Base-by-base conservation (phyloP, 2,888 invertebrate genomes). In the Carpatolechia fugitivella region DNA sequence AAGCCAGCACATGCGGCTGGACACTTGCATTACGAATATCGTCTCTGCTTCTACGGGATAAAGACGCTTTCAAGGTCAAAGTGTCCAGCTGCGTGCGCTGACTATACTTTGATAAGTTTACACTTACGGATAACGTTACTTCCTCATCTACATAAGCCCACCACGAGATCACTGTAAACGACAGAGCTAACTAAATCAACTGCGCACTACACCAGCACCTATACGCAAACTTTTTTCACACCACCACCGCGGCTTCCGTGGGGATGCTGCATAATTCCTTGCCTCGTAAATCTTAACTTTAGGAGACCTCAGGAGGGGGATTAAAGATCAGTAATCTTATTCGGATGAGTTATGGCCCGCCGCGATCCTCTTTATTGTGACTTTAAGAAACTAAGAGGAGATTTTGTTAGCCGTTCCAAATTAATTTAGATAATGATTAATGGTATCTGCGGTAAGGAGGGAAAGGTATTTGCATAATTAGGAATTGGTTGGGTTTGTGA, bases 251-350 rank as follows among this genome's bases (percentile, higher is more conserved):
- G 20, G 20, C 50, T 76, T 79, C 77, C 72, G 76, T 74, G 77
- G 87, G 90, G 90, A 3, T 24, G 91, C 91, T 91, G 91, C 90
- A 92, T 93, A 93, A 93, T 93, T 91, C 93, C 92, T 87, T 80
- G 81, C 90, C 82, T 81, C 92, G 92, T 93, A 93, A 93, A 93
- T 93, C 93, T 93, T 92, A 93, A 93, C 92, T 93, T 93, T 93
- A 92, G 92, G 92, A 91, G 92, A 91, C 90, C 83, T 88, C 81
- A 80, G 73, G 90, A 87, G 91, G 92, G 92, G 93, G 93, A 93
- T 93, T 93, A 93, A 93, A 93, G 93, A 93, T 93, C 93, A 93
- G 93, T 93, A 93, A 93, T 93, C 93, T 93, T 91, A 92, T 76
- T 88, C 90, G 87, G 92, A 93, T 93, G 93, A 93, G 90, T 93